Base-by-base conservation (phyloP, 2,888 invertebrate species). In the Agapostemon virescens region DNA sequence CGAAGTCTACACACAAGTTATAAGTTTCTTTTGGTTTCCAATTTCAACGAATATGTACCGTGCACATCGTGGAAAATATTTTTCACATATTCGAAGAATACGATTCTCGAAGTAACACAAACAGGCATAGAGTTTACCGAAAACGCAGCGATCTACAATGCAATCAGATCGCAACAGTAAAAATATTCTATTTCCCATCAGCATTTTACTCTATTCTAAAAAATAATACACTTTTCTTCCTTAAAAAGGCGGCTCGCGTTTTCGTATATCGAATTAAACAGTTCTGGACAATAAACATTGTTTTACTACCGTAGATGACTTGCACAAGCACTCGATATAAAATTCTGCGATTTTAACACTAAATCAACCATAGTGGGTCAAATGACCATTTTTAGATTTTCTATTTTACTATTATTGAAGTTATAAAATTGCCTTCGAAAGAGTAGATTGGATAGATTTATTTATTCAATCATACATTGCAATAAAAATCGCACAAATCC, bases 21-120 rank as follows among this genome's bases (percentile, higher is more conserved):
- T 36, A 63, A 36, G 33, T 63, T 63, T 63, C 63, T 30, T 58
- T 33, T 26, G 13, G 33, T 42, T 66, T 66, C 36, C 73, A 26
- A 76, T 74, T 61, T 52, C 68, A 42, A 15, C 55, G 55, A 26
- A 33, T 20, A 23, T 15, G 26, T 52, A n/a, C 42, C 40, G 64
- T 2, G 30, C 40, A 40, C 20, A 64, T 64, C 52, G 40, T n/a
- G 23, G 33, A 30, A 23, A 64, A 64, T 64, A 55, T 63, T 61
- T 49, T 36, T n/a, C 63, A 49, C 33, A 64, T 72, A 72, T 72
- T 58, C 20, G 58, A 58, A 58, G 58, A 20, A 58, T 33, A 1
- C 58, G 58, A 33, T 58, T 20, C 30, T 20, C 30, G 30, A 7
- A 33, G 58, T 33, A 17, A 30, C 9, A 2, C 58, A 30, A 33